Evolutionary conservation across 2,113 vertebrate genomes (phyloP), one percentile per base, ranked within the genome.

Genomic region (Cichladusa arquata): DNA sequence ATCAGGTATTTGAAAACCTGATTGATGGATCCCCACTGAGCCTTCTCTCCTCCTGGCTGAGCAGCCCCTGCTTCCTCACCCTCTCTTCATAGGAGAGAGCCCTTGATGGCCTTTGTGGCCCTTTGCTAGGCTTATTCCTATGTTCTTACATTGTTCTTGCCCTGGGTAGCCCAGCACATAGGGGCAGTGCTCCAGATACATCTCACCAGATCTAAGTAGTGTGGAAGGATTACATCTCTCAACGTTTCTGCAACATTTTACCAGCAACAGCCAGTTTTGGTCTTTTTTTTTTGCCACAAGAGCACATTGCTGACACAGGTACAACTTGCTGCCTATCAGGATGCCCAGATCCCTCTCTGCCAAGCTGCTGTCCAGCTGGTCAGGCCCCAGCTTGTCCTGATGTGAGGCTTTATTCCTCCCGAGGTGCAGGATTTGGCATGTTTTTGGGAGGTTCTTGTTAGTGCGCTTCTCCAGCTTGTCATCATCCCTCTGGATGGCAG

Each of bases 161-260:
- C 9, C 80, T 40, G 31, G 7, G n/a, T 19, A 86, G 19, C n/a
- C 12, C 42, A 45, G 51, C 19, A 20, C 1, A 0, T 15, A 56
- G 47, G 40, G 12, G 0, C 0, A 26, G 14, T n/a, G 40, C 40
- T 83, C 40, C 54, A 73, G 67, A 7, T 47, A n/a, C 18, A 18
- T 50, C 22, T 58, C 64, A 47, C 2, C 19, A 56, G 23, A 33
- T 26, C 69, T 38, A 34, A 72, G 36, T 18, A 19, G 28, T 66
- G 33, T 14, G 28, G 14, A 62, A 67, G 34, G 29, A n/a, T 48
- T 26, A 5, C 12, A 26, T 25, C 20, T 51, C 54, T 81, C 19
- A 47, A 11, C 3, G 1, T 47, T 77, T 42, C 38, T 26, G 20
- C 5, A 2, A 4, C 0, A 0, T 57, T 74, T 91, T 79, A 66